These are phyloP conservation scores for Pandemis cinnamomeana DNA, from an alignment of 2,888 invertebrate genomes.

Conservation along the genomic window DNA sequence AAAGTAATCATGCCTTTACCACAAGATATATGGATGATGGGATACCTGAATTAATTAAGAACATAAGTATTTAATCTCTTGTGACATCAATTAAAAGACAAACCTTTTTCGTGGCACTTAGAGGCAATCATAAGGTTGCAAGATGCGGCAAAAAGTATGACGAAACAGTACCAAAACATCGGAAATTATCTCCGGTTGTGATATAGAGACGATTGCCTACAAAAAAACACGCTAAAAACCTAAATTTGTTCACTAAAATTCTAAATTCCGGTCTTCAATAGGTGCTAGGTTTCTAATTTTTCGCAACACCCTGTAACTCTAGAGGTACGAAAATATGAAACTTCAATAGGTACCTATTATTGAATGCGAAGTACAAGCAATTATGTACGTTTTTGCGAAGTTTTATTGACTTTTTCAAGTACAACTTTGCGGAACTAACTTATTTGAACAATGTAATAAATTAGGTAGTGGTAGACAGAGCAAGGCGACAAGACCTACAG, in stretches of 20 bases:
- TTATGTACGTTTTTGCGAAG: no score
- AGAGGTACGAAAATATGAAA: neutral
- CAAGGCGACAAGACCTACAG: no score
- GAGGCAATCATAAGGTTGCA: neutral
- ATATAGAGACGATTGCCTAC: conserved; percentile 24
- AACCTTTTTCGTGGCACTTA: neutral
- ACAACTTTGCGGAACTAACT: no score
- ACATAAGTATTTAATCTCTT: neutral
- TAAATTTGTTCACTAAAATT: conserved; percentile 21
- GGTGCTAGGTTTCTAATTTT: conserved; percentile 19
- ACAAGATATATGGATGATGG: no score
- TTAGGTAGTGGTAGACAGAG: no score
- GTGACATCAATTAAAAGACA: neutral
- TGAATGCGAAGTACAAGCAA: neutral
- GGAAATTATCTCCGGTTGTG: conserved; percentile 37
- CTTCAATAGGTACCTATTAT: neutral
- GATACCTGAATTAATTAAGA: neutral
- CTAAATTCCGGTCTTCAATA: conserved; percentile 9
- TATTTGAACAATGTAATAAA: no score
- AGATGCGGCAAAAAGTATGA: conserved; percentile 20
- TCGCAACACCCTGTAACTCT: conserved; percentile 8
- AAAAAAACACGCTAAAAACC: conserved; percentile 28
- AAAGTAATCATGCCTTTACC: no score
- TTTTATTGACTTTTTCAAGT: no score
- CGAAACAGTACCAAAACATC: conserved; percentile 27